Evolutionary conservation across 2,888 invertebrate species (phyloP).

Genomic region (Rhagonycha lutea): DNA sequence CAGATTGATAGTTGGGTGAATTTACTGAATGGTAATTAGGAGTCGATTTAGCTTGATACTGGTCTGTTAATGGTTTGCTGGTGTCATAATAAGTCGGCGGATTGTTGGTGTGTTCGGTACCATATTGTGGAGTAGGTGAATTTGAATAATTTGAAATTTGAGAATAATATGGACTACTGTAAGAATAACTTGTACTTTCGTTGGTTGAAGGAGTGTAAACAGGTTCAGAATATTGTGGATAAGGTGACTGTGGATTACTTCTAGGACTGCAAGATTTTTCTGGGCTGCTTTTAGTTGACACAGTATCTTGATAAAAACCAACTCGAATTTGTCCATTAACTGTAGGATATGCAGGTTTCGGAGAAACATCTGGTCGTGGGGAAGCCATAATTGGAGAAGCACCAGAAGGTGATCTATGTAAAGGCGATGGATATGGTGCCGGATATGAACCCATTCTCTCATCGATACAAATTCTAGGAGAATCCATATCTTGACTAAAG

Average conservation of each 20-base stretch:
- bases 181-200: conserved; percentile 49
- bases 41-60: conserved; percentile 53
- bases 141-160: conserved; percentile 52
- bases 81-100: conserved; percentile 62
- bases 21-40: conserved; percentile 48
- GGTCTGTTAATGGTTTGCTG: conserved; percentile 56
- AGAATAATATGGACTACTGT: conserved; percentile 50
- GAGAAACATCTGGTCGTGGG: conserved; percentile 70
- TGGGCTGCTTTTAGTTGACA: conserved; percentile 82
- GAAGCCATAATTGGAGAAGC: conserved; percentile 70
- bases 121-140: conserved; percentile 57
- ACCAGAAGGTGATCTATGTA: conserved; percentile 71
- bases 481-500: conserved; percentile 77
- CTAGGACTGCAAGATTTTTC: conserved; percentile 84
- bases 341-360: conserved; percentile 69
- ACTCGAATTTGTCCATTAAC: conserved; percentile 84
- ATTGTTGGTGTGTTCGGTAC: conserved; percentile 39
- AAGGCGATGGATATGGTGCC: conserved; percentile 73
- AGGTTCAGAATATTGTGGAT: conserved; percentile 61
- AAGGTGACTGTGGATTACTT: conserved; percentile 66
- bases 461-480: conserved; percentile 67
- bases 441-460: conserved; percentile 66
- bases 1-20: conserved; percentile 40
- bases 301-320: conserved; percentile 87
- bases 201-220: conserved; percentile 62